Base-by-base conservation (phyloP, 1,140 invertebrate genomes). In the Musca vetustissima region DNA sequence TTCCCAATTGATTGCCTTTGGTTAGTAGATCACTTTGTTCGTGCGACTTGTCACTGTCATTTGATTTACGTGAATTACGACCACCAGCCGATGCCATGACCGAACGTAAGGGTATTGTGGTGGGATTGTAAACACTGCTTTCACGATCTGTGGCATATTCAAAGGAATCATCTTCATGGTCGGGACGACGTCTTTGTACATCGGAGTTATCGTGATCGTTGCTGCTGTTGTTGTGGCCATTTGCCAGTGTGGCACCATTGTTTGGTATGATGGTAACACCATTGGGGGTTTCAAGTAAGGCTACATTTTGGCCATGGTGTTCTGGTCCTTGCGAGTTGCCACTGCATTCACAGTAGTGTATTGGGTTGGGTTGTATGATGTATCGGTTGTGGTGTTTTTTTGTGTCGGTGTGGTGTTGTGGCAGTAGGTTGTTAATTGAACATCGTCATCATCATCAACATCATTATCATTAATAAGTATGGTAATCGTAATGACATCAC, bases 131-230 rank as follows among this genome's bases (percentile, higher is more conserved):
- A 15, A 80, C 78, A 55, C 68, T 69, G 69, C 78, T 80, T 66
- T 80, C 78, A 9, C 78, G 78, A 76, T 80, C 78, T n/a, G 78
- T 80, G 24, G 24, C 78, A 71, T 80, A 80, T 22, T 80, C 78
- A 48, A 80, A 80, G 4, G 78, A 80, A 57, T 80, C 78, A 43
- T 80, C 78, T 24, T 80, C 78, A 21, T 80, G 74, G 22, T 64
- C 68, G 19, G 74, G 73, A 4, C 73, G 21, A 11, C 76, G 76
- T 59, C 70, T 69, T 22, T 74, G 67, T 1, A 70, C 73, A 67
- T 72, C 70, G 4, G 50, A 36, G n/a, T 70, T 19, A 7, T 25
- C n/a, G 19, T 17, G 43, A 8, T 36, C 49, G n/a, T 22, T 61
- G 17, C 19, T 64, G 17, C 14, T 15, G n/a, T 43, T 70, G 71